Base-by-base conservation (phyloP, 2,797 vertebrate genomes). In the Enteromius treurensis region DNA sequence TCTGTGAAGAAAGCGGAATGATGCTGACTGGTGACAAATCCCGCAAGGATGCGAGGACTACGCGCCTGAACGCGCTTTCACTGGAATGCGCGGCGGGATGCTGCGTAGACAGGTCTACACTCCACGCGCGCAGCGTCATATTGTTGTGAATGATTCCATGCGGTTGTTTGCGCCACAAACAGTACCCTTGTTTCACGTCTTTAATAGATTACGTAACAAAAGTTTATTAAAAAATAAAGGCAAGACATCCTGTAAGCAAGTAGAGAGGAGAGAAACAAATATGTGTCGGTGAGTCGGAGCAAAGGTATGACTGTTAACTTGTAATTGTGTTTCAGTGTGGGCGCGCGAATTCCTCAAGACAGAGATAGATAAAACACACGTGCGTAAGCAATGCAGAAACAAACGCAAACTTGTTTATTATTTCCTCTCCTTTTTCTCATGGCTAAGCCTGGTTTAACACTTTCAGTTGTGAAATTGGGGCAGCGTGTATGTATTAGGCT, bases 71-170 rank as follows among this genome's bases (percentile, higher is more conserved):
- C 47, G 64, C 75, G 79, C 77, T 77, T 75, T 68, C 60, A 79
- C 64, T 76, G 21, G 83, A 74, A 85, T 29, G 76, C 47, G n/a
- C 53, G 40, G 23, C 4, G 77, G 82, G 71, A 83, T 87, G 86
- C 76, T 86, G 82, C 76, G 68, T 83, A 77, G 32, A 51, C 83
- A 37, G 42, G 10, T 34, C 55, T 32, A 0, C 15, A 8, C 75
- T 45, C 37, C 23, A 14, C 17, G 79, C 67, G 67, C 34, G 9
- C 10, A 1, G 32, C 49, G 65, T 64, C 11, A 78, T 29, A 0
- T 60, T 60, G 53, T 60, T 60, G 75, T 45, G 58, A 77, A 17
- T 13, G 58, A 42, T 45, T 78, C 21, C 19, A 65, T 65, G 60
- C 5, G 6, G 42, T 49, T 60, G 53, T 58, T 40, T 65, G n/a